phyloP scores from a whole-genome alignment of 2,797 vertebrate species.

The Fringilla coelebs region DNA sequence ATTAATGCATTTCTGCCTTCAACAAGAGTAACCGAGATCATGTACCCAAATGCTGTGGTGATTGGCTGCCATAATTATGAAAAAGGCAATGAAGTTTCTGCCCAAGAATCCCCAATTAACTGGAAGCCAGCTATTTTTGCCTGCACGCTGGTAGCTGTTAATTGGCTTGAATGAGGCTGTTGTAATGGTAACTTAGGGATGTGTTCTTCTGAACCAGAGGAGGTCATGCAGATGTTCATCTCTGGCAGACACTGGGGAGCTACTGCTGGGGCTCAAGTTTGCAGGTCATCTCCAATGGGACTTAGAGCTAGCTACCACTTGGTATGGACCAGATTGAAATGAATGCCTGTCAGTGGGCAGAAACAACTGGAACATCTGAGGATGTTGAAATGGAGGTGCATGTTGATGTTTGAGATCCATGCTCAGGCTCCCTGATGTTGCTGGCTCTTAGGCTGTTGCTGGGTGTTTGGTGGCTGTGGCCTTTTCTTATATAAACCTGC shows the following conservation, averaged over 20 bases:
- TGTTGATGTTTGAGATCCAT: not conserved
- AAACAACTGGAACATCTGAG: not conserved
- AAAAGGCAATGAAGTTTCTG: not conserved
- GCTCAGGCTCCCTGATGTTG: not conserved
- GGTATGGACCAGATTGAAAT: not conserved
- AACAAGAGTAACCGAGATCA: not conserved
- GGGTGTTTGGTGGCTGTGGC: not conserved
- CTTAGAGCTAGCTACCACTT: not conserved
- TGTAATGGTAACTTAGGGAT: not conserved
- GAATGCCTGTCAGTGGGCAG: not conserved
- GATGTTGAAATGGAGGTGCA: not conserved
- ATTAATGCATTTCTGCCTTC: not conserved
- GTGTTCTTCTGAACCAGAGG: not conserved
- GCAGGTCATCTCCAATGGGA: not conserved
- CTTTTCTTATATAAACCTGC: not conserved
- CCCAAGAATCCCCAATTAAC: not conserved
- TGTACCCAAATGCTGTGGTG: accelerated
- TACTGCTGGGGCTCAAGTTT: not conserved
- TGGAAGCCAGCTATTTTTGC: not conserved
- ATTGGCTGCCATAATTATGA: not conserved
- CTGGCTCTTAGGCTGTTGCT: not conserved
- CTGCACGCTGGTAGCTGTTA: not conserved
- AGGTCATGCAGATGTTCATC: not conserved
- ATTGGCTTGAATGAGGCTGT: not conserved
- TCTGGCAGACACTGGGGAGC: not conserved